Evolutionary conservation across 2,888 invertebrate species (phyloP), one percentile per base, ranked within the genome.

Genomic region (Uropetala carovei): DNA sequence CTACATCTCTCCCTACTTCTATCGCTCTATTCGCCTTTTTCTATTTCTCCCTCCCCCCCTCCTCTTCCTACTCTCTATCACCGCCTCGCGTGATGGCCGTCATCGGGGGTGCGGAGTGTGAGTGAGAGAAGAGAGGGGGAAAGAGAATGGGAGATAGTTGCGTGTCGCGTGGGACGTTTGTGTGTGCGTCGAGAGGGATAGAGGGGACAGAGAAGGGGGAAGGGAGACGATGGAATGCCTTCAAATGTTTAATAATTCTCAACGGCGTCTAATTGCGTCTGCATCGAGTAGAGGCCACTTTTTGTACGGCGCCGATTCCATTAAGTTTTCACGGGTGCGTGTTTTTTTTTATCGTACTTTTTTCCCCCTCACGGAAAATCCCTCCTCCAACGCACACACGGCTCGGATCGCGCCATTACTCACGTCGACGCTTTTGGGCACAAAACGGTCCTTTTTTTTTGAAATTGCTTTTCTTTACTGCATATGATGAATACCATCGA

Each of bases 241-340:
- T 60, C 82, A 60, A 81, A 86, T 92, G 84, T 92, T 92, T 86
- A 83, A 92, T 81, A 81, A 81, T 92, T 75, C 68, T 92, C 85
- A 81, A 22, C 86, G 59, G 86, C 86, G 22, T 86, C 86, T 86
- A 86, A 86, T 86, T 86, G 86, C 86, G 86, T 86, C 86, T 86
- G 86, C 59, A 86, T 59, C 59, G 59, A 60, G 16, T 60, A 60
- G 60, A 57, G 85, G 60, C 57, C 60, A 22, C 60, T 86, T 86
- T 86, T 86, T 86, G 86, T 86, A 27, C 86, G 86, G 86, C 86
- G 86, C 86, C 86, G 86, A 60, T 86, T 86, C 86, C 86, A 86
- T 86, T 86, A 86, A 86, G 86, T 60, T 86, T 86, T 86, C 86
- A 86, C 86, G 86, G 86, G 59, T 22, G 59, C 57, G 86, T 59